A percentile compares a stretch with the other conserved stretches of the same genome.
Conservation (phyloP, 2,888 invertebrate genomes). For the Parnassius apollo region DNA sequence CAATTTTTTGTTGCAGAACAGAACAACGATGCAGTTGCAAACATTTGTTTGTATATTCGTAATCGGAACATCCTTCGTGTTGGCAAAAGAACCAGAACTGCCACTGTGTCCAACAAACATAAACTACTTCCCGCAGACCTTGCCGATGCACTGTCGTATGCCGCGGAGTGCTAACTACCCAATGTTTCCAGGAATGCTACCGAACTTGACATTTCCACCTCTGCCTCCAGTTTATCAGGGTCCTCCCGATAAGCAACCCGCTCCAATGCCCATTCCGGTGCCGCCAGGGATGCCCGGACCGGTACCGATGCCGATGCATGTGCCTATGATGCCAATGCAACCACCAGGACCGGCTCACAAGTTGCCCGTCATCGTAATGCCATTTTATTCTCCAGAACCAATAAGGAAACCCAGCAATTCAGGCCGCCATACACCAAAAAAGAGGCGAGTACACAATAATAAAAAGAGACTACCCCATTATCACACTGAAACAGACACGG, state of each 20-base stretch:
- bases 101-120: slow-evolving; percentile 64
- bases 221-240: slow-evolving; percentile 40
- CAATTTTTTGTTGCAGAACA: background rate
- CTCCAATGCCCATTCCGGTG: slow-evolving; percentile 40
- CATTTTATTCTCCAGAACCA: slow-evolving; percentile 66
- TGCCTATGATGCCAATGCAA: slow-evolving; percentile 28
- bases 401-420: slow-evolving; percentile 7
- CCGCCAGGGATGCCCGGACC: slow-evolving; percentile 38
- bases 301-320: slow-evolving; percentile 29
- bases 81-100: slow-evolving; percentile 49
- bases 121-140: slow-evolving; percentile 61
- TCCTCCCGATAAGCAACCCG: slow-evolving; percentile 38
- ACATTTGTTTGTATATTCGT: slow-evolving; percentile 34
- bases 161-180: slow-evolving; percentile 40
- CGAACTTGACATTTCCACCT: slow-evolving; percentile 29
- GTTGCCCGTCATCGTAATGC: slow-evolving; percentile 72
- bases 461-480: slow-evolving; percentile 29
- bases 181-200: slow-evolving; percentile 30
- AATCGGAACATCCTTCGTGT: slow-evolving; percentile 28
- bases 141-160: slow-evolving; percentile 74
- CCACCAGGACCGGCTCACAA: slow-evolving; percentile 51
- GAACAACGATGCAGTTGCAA: slow-evolving; percentile 42
- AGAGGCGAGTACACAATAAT: slow-evolving; percentile 30
- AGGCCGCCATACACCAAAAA: slow-evolving; percentile 24
- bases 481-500: slow-evolving; percentile 36